Base-by-base conservation (phyloP, 2,888 invertebrate genomes). In the Amphiduros pacificus region DNA sequence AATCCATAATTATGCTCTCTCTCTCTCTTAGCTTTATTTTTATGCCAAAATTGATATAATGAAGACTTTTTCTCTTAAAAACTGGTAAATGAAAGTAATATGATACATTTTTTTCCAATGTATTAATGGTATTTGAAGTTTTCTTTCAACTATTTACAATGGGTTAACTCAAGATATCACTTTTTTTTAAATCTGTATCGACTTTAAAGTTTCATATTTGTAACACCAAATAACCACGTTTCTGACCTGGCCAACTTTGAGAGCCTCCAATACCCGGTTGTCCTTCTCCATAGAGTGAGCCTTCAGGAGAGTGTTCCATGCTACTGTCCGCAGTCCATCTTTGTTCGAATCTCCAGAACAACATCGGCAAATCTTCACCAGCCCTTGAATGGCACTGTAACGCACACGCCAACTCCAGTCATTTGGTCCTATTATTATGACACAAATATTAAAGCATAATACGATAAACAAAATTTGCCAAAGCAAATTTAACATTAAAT, bases 401-500 rank as follows among this genome's bases (percentile, higher is more conserved):
- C 81, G 66, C n/a, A 81, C 74, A 51, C 78, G 64, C 81, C 81
- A 81, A 57, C 77, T 77, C 79, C 79, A 79, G 62, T 80, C 79
- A 68, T 77, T 75, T 5, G 73, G 70, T 28, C 75, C 77, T 76
- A 36, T 1, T 49, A 56, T n/a, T 48, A 28, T n/a, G 22, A 36
- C n/a, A n/a, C n/a, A n/a, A n/a, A n/a, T n/a, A n/a, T n/a, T n/a
- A n/a, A n/a, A n/a, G n/a, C n/a, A n/a, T n/a, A n/a, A n/a, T n/a
- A n/a, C n/a, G n/a, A n/a, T n/a, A n/a, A n/a, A n/a, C n/a, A n/a
- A n/a, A n/a, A n/a, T n/a, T n/a, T n/a, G n/a, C n/a, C n/a, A n/a
- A n/a, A n/a, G n/a, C n/a, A n/a, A n/a, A n/a, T n/a, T n/a, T n/a
- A n/a, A n/a, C n/a, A n/a, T n/a, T n/a, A n/a, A n/a, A n/a, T n/a